Percentiles rank a stretch among this genome's conserved stretches.
Evolutionary conservation across 2,888 invertebrate species (phyloP).

Genomic region (Papilio demoleus): DNA sequence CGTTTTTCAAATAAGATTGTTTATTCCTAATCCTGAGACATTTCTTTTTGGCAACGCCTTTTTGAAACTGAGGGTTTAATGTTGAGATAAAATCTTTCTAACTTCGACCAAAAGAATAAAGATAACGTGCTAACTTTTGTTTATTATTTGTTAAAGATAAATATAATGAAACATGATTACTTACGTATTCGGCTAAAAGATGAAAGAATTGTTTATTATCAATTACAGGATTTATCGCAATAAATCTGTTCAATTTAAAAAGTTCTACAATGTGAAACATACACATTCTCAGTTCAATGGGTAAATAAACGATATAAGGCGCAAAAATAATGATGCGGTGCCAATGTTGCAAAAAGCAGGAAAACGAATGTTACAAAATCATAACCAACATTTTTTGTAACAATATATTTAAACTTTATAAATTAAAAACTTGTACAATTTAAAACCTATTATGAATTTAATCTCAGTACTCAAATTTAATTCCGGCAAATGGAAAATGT

Average conservation of each 20-base stretch:
- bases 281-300: slow-evolving; percentile 1
- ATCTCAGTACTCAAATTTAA: slow-evolving; percentile 23
- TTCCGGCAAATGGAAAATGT: slow-evolving; percentile 16
- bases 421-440: slow-evolving; percentile 4
- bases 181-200: neutral
- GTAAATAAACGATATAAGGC: neutral
- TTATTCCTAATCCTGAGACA: neutral
- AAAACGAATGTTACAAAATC: slow-evolving; percentile 5
- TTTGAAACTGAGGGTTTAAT: slow-evolving; percentile 4
- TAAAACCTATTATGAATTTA: slow-evolving; percentile 20
- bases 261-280: neutral
- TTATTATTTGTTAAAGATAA: too few relatives aligned
- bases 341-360: slow-evolving; percentile 8
- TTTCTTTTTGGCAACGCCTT: slow-evolving; percentile 2
- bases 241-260: neutral
- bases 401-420: neutral
- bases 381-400: neutral
- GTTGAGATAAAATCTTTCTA: neutral
- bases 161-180: too few relatives aligned
- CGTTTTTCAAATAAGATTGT: neutral
- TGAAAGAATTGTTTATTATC: neutral
- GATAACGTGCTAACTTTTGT: neutral
- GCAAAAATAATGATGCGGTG: neutral
- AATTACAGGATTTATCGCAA: neutral
- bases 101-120: neutral